Percentiles rank a stretch among this genome's conserved stretches.
Conservation (phyloP, 1,140 invertebrate species). For the Sogatella furcifera region DNA sequence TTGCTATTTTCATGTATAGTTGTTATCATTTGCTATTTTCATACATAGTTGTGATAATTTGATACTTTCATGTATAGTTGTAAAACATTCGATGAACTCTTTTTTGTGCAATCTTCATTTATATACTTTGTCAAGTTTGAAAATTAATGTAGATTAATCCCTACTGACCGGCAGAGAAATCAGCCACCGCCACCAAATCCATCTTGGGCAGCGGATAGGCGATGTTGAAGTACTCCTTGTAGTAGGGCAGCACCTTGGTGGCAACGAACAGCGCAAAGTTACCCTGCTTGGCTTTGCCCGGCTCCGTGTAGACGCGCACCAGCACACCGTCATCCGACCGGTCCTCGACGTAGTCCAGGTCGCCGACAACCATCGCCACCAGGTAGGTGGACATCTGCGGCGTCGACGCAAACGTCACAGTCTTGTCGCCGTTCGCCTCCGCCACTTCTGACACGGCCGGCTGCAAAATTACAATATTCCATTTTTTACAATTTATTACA, state of each 20-base stretch:
- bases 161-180: constrained; percentile 66
- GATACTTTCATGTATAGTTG: no score
- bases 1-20: no score
- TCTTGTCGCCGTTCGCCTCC: constrained; percentile 39
- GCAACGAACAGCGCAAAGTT: constrained; percentile 81
- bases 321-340: constrained; percentile 67
- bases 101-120: no score
- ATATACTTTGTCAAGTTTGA: no score
- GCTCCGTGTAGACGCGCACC: constrained; percentile 85
- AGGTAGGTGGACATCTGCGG: constrained; percentile 96
- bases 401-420: constrained; percentile 69
- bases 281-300: constrained; percentile 86
- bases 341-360: constrained; percentile 87
- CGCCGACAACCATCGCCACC: constrained; percentile 84
- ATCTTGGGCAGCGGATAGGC: constrained; percentile 93
- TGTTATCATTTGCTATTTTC: no score
- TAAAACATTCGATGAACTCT: no score
- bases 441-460: constrained; percentile 51
- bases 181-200: constrained; percentile 89
- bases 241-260: constrained; percentile 74
- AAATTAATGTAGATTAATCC: no score
- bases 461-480: constrained; percentile 27
- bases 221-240: constrained; percentile 90
- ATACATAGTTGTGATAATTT: no score
- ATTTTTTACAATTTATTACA: no score